Conservation (phyloP, 2,797 vertebrate genomes). For the Sebastes trivittatus region DNA sequence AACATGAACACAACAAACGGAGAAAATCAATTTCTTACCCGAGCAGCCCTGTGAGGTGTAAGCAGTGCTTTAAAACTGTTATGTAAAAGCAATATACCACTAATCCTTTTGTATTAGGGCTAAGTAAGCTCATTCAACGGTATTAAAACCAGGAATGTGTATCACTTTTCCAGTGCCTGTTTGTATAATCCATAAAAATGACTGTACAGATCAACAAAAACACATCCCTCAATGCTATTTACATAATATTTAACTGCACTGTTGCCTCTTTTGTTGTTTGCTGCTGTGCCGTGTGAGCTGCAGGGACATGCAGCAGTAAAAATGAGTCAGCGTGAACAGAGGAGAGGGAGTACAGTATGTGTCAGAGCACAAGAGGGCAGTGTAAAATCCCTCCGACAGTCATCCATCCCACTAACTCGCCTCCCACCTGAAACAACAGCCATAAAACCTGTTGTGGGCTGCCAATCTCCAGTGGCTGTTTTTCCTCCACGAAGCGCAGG, state of each 20-base stretch:
- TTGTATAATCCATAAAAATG: slow-evolving; percentile 27
- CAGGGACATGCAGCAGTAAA: slow-evolving; percentile 48
- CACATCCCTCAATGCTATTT: slow-evolving; percentile 36
- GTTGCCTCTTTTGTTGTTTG: slow-evolving; percentile 42
- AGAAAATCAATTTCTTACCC: neutral
- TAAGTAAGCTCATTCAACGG: slow-evolving; percentile 53
- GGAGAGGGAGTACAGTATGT: slow-evolving; percentile 68
- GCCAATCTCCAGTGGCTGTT: slow-evolving; percentile 73
- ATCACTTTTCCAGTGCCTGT: slow-evolving; percentile 18
- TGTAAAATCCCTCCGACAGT: slow-evolving; percentile 79
- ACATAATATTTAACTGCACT: slow-evolving; percentile 44
- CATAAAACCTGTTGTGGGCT: slow-evolving; percentile 83
- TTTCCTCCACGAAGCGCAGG: slow-evolving; percentile 62
- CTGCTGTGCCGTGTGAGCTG: slow-evolving; percentile 39
- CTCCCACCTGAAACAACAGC: slow-evolving; percentile 85
- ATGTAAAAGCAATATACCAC: slow-evolving; percentile 38
- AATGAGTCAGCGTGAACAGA: slow-evolving; percentile 57
- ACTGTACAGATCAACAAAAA: slow-evolving; percentile 31
- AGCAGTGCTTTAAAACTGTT: slow-evolving; percentile 34
- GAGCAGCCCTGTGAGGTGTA: neutral
- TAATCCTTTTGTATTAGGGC: slow-evolving; percentile 59
- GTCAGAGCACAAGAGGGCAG: slow-evolving; percentile 83
- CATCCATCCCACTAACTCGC: slow-evolving; percentile 67
- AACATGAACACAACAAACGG: neutral
- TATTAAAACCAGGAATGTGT: slow-evolving; percentile 37